Evolutionary conservation across 2,888 invertebrate genomes (phyloP), one percentile per base, ranked within the genome.

Genomic region (Thecocarcelia acutangulata): DNA sequence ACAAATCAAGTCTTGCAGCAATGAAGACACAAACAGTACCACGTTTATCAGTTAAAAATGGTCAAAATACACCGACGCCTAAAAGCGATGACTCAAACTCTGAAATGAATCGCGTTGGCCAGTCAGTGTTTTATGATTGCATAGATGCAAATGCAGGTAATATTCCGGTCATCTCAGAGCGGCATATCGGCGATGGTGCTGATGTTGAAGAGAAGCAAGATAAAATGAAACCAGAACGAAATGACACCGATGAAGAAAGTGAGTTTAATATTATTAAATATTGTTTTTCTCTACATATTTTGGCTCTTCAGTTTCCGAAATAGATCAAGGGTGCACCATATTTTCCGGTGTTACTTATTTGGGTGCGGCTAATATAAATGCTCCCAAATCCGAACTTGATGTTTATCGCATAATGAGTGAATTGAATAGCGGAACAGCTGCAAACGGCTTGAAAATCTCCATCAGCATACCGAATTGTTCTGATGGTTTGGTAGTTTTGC

Each of bases 261-360:
- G 90, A 87, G 87, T 85, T 13, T 46, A 17, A 5, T 33, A 12
- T 63, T 44, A 33, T 42, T 11, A 4, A 44, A 44, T 17, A 17
- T 4, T 46, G 5, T 5, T 33, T 54, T 50, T n/a, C 37, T 50
- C 21, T 48, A 63, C 12, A 63, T 28, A 28, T 13, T 33, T 5
- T 9, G 33, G 33, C 24, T 33, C 33, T 8, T n/a, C n/a, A 84
- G 94, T 95, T 90, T 95, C 95, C 87, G 95, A 96, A 90, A 94
- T 95, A 84, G 95, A 96, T 90, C 96, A 97, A 91, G 96, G 97
- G 84, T 96, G 96, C 90, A 96, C 97, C 15, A 95, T 97, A 87
- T 98, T 98, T 92, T 95, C 96, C 87, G 96, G 97, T 0, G 97
- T 98, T 52, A 96, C 96, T 80, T 98, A 98, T 92, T 93, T 98